These are phyloP conservation scores for Epizoanthus stellaris DNA, from an alignment of 92 coral and sea anemone genomes.

Conservation along the genomic window DNA sequence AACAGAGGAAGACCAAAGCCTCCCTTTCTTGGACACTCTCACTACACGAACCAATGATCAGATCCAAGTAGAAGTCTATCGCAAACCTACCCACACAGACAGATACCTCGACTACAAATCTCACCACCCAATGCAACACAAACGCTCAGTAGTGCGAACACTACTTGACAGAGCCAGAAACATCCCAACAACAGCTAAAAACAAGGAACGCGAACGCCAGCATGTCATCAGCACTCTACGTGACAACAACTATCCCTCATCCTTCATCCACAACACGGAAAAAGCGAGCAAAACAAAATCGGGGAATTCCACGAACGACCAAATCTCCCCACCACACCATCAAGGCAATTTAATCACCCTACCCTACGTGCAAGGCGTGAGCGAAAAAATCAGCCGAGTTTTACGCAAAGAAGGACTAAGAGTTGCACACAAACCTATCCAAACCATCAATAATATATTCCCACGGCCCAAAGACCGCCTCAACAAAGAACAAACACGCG, in stretches of 20 bases:
- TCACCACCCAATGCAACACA: conserved; percentile 19
- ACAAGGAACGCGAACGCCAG: neutral
- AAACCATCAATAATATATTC: neutral
- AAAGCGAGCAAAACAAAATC: no score
- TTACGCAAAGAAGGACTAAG: conserved; percentile 1
- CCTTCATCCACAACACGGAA: no score
- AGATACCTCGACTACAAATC: conserved; percentile 12
- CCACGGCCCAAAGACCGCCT: conserved; percentile 10
- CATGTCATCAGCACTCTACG: neutral
- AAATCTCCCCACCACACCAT: no score
- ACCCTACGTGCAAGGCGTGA: conserved; percentile 10
- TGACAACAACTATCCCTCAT: no score
- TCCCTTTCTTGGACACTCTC: conserved; percentile 11
- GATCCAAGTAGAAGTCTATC: conserved; percentile 4
- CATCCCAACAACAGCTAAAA: no score
- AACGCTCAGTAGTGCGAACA: conserved; percentile 6
- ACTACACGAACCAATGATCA: neutral
- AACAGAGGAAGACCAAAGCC: no score
- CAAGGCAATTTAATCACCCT: neutral
- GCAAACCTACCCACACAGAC: conserved; percentile 24
- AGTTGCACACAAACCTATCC: conserved; percentile 9
- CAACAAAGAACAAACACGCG: conserved; percentile 10
- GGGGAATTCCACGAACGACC: no score
- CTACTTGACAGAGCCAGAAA: neutral
- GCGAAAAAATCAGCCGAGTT: neutral